Evolutionary conservation across 2,888 invertebrate species (phyloP), one percentile per base, ranked within the genome.

Genomic region (Spicauda simplicius): DNA sequence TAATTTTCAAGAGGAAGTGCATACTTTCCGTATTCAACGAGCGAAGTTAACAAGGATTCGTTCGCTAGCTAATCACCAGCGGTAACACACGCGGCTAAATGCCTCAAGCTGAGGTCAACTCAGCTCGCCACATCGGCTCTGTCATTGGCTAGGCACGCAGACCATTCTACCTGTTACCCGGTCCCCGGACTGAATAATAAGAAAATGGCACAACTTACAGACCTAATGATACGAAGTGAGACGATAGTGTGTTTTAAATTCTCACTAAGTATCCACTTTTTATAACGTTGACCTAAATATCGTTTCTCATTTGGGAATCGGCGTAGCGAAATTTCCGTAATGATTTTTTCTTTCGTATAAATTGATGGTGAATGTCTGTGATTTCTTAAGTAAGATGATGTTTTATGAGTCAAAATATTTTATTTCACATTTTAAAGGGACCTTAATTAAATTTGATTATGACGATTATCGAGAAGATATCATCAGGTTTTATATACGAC

Each of bases 91-190:
- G 48, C 48, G 45, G 14, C 69, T 69, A 68, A 68, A 68, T 70
- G 70, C 71, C 71, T 75, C 72, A 72, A 71, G 50, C 72, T 74
- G 78, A 74, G 77, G 74, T 76, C 71, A 73, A 71, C 70, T 69
- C 74, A 74, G 73, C 69, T 61, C 66, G 72, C 59, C 68, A 69
- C 68, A 53, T 70, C 72, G 72, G 72, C 77, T 72, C 75, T 76
- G 82, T 85, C 84, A 84, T 82, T 82, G 80, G 78, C 76, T 79
- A 78, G 81, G 82, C 78, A 83, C 80, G 80, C 80, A 77, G 76
- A 75, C 76, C 74, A 74, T 56, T 83, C 78, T 84, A 85, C 83
- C 83, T 85, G 85, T 78, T 73, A 68, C 71, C 69, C 73, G 71
- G 54, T 55, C 48, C 48, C 10, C 33, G 20, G 60, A 33, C 16